Evolutionary conservation across 2,113 vertebrate genomes (phyloP).

Genomic region (Rattus norvegicus): GRCr8 NC_086027.1:33070001-33070500

Average conservation of each 20-base stretch:
- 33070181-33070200: background rate
- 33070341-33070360: too few species aligned
- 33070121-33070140: constrained; percentile 29
- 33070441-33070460: background rate
- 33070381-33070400: background rate
- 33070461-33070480: background rate
- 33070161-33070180: background rate
- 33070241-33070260: background rate
- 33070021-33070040: background rate
- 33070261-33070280: constrained; percentile 30
- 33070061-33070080: background rate
- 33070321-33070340: background rate
- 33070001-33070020: background rate
- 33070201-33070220: background rate
- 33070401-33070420: background rate
- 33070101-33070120: background rate
- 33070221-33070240: background rate
- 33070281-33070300: background rate
- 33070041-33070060: background rate
- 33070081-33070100: background rate
- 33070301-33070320: background rate
- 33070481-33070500: background rate
- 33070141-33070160: background rate
- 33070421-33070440: background rate
- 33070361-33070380: background rate